Evolutionary conservation across 2,888 invertebrate species (phyloP), one percentile per base, ranked within the genome.

Genomic region (Leptogaster cylindrica): DNA sequence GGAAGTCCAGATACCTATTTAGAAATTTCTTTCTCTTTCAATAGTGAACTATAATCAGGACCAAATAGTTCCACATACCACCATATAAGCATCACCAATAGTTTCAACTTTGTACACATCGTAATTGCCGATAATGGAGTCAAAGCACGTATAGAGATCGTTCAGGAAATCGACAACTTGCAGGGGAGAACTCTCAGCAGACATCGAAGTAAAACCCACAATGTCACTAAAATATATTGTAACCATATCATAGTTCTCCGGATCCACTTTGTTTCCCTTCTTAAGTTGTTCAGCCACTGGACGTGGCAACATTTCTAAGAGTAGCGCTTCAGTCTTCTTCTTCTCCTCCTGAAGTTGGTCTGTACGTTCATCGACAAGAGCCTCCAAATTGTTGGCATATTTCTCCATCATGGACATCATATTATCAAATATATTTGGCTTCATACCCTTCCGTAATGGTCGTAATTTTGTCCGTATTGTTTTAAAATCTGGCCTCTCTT

Each of bases 361-460:
- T 0, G 96, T 97, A 68, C 96, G 85, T 78, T 97, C 96, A 76
- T 95, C 95, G 0, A 97, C 97, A 2, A 97, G 83, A 0, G 89
- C 93, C 80, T 97, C 97, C 74, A 97, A 84, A 81, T 97, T 97
- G 76, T 92, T 95, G 8, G 96, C 95, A 77, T 97, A 97, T 77
- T 95, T 95, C 79, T 97, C 97, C 95, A 97, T 95, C 88, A 97
- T 95, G 0, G 92, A 91, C 86, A 97, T 93, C 95, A 97, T 96
- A 77, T 97, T 97, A 81, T 97, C 97, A 75, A 97, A 93, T 74
- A 97, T 96, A 80, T 97, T 97, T 14, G 93, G 89, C 81, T 94
- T 93, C 96, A 96, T 91, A 77, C 95, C 95, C 78, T 93, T 91
- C 65, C 92, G 83, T 67, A 96, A 83, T 0, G 93, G 93, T 41